These are phyloP conservation scores for Emys orbicularis DNA, from an alignment of 2,797 vertebrate species.

Conservation along the genomic window DNA sequence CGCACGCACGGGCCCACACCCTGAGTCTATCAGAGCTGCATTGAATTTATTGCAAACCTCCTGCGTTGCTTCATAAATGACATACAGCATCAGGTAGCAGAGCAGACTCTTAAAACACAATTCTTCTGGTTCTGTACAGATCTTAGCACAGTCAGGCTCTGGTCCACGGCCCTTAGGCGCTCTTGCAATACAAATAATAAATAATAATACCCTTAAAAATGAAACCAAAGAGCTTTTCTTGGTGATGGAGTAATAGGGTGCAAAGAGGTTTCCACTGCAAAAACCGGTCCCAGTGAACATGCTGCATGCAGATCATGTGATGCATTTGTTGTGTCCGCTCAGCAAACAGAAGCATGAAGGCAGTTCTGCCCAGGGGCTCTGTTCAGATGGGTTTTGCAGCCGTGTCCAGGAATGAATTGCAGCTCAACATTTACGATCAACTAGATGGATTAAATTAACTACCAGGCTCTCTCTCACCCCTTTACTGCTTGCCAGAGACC, in stretches of 20 bases:
- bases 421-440: not conserved
- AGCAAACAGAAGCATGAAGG: not conserved
- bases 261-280: not conserved
- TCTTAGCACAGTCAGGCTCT: not conserved
- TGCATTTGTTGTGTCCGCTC: not conserved
- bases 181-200: not conserved
- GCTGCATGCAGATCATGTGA: not conserved
- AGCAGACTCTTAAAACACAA: not conserved
- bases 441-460: not conserved
- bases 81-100: not conserved
- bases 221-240: not conserved
- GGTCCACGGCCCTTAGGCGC: not conserved
- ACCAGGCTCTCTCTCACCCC: not conserved
- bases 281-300: not conserved
- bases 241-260: not conserved
- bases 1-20: rapidly evolving
- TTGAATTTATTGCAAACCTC: not conserved
- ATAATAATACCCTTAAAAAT: not conserved
- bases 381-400: not conserved
- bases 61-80: not conserved
- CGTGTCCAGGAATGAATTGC: not conserved
- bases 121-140: not conserved
- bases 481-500: not conserved
- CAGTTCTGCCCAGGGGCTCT: not conserved
- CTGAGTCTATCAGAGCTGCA: not conserved